Base-by-base conservation (phyloP, 2,888 invertebrate genomes). In the Lacanobia wlatinum region DNA sequence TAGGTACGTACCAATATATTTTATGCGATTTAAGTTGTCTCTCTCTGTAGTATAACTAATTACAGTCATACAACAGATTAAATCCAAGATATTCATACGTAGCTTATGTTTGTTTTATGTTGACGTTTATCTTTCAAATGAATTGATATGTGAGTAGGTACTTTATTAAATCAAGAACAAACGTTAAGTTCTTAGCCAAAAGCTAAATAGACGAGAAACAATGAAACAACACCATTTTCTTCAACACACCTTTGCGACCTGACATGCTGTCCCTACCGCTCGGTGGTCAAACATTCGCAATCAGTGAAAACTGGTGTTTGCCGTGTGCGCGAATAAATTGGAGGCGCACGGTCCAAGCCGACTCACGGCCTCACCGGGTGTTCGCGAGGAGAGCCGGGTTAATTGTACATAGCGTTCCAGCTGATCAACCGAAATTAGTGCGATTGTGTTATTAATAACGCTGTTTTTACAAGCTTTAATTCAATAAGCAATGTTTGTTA, bases 221-320 rank as follows among this genome's bases (percentile, higher is more conserved):
- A 21, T 10, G 16, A 21, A 46, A 34, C 4, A 43, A 21, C 8
- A 0, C 6, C 2, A 14, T 52, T 43, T 55, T 14, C 21, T 43
- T 70, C 16, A 40, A 40, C n/a, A 21, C 46, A 23, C 43, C 38
- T 61, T 43, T n/a, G 52, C 28, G 28, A 21, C 10, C 28, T 84
- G 71, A 68, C 76, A 62, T 87, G 84, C 86, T 67, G 69, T 84
- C 87, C 59, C 81, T 90, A 86, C 88, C 56, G 10, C 0, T 59
- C 70, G 78, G 74, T 86, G 88, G 90, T 89, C 89, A 89, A 90
- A 90, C 89, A 90, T 87, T 89, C 88, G 90, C 91, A 90, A 90
- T 90, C 91, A 90, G 88, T 85, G 90, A 88, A 89, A 88, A 87
- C 86, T 89, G 85, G 86, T 87, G 80, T 90, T 90, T 90, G 87